phyloP scores from a whole-genome alignment of 2,113 vertebrate genomes.

The Paradisaea rubra region DNA sequence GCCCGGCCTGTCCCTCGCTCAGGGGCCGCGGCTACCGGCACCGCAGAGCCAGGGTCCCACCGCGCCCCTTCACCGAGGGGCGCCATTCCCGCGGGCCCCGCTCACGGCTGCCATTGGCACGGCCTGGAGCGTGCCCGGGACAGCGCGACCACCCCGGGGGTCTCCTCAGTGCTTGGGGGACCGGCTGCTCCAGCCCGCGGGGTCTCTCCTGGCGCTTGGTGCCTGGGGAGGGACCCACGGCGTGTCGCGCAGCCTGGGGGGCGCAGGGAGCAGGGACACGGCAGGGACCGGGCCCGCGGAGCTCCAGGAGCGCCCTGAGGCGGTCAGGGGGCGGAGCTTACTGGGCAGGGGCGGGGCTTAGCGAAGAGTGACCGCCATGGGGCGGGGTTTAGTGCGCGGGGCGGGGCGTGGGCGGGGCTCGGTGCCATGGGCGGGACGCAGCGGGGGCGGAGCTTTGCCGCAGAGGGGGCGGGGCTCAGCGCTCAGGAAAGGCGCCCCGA shows the following conservation, averaged over 20 bases:
- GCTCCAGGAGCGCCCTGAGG: too few relatives aligned
- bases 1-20: background rate
- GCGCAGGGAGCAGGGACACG: background rate
- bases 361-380: fast-evolving
- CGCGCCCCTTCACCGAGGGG: background rate
- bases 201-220: background rate
- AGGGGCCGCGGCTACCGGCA: background rate
- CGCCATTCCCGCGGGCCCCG: background rate
- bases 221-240: too few relatives aligned
- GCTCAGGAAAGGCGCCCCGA: background rate
- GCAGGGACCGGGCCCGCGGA: too few relatives aligned
- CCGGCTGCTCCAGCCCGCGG: background rate
- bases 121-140: background rate
- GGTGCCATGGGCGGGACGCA: too few relatives aligned
- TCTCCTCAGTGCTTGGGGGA: background rate
- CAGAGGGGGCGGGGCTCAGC: too few relatives aligned
- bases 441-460: too few relatives aligned
- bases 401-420: background rate
- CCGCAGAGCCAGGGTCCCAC: background rate
- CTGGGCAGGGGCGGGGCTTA: background rate
- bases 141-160: background rate
- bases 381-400: background rate
- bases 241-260: background rate
- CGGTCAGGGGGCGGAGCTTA: background rate
- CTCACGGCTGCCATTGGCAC: background rate